Percentiles rank a stretch among this genome's conserved stretches.
phyloP scores from a whole-genome alignment of 2,888 invertebrate species.

The Dione vanillae region DNA sequence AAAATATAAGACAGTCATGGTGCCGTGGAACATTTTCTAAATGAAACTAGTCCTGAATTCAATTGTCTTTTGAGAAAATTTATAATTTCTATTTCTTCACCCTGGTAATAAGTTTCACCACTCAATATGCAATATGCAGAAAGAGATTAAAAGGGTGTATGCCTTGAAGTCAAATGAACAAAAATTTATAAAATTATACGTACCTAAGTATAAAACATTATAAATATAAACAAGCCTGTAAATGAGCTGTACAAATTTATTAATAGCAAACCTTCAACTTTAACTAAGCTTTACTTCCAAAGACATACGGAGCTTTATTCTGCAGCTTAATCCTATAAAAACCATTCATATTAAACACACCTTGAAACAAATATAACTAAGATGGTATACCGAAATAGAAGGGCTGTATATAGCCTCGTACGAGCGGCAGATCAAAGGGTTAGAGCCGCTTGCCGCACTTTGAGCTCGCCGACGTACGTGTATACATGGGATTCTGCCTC shows the following conservation, averaged over 20 bases:
- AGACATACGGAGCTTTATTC: not conserved
- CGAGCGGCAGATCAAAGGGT: conserved; percentile 70
- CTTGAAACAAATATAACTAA: conserved; percentile 56
- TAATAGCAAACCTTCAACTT: conserved; percentile 12
- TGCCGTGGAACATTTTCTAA: too few species aligned
- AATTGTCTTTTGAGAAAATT: too few species aligned
- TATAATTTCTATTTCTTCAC: too few species aligned
- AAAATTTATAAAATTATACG: too few species aligned
- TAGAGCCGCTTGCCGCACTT: conserved; percentile 60
- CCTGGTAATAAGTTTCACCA: too few species aligned
- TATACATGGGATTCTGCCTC: conserved; percentile 47
- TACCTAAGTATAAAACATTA: not conserved
- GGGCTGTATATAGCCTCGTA: conserved; percentile 61
- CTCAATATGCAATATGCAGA: too few species aligned
- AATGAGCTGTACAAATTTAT: not conserved
- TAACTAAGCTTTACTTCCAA: conserved; percentile 9
- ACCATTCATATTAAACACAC: conserved; percentile 38
- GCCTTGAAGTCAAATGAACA: not conserved
- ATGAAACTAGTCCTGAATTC: too few species aligned
- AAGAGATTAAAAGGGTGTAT: too few species aligned
- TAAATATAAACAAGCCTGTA: not conserved
- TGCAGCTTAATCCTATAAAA: conserved; percentile 38
- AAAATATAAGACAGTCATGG: too few species aligned
- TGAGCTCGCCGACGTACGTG: conserved; percentile 62
- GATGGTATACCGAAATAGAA: conserved; percentile 70